Evolutionary conservation across 2,113 vertebrate species (phyloP).

Genomic region (Hydropotes inermis): DNA sequence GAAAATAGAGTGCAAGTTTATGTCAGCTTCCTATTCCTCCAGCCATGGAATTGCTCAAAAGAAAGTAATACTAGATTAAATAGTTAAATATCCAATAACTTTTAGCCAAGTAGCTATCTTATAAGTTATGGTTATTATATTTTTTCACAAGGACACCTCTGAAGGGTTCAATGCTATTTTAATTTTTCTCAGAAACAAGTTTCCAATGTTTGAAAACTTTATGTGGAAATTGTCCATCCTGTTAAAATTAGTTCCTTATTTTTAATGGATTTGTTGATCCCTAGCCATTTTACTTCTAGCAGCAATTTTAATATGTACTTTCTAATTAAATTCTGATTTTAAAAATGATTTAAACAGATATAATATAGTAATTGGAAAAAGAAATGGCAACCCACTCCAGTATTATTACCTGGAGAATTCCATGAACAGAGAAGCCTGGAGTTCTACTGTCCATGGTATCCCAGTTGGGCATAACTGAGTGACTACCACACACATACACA

Average conservation of each 20-base stretch:
- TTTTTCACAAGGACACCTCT: neutral
- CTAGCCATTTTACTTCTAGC: neutral
- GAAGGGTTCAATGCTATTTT: neutral
- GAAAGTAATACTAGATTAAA: neutral
- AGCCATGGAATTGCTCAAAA: neutral
- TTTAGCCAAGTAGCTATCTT: neutral
- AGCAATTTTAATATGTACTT: constrained; percentile 26
- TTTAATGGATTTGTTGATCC: neutral
- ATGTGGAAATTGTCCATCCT: neutral
- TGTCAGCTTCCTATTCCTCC: neutral
- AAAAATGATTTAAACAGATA: neutral
- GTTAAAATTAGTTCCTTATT: neutral
- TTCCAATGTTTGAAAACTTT: neutral
- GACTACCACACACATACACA: neutral
- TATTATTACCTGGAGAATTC: neutral
- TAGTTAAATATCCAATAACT: constrained; percentile 20
- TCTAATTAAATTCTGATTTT: constrained; percentile 12
- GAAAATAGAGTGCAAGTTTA: neutral
- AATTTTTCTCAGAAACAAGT: neutral
- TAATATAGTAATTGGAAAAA: neutral
- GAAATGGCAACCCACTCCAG: rapidly evolving
- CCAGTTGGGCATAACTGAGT: neutral
- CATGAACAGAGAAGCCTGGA: neutral
- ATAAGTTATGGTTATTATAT: neutral
- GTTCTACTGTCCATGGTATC: neutral